Conservation (phyloP, 1,140 invertebrate species). For the Plectrocnemia conspersa region DNA sequence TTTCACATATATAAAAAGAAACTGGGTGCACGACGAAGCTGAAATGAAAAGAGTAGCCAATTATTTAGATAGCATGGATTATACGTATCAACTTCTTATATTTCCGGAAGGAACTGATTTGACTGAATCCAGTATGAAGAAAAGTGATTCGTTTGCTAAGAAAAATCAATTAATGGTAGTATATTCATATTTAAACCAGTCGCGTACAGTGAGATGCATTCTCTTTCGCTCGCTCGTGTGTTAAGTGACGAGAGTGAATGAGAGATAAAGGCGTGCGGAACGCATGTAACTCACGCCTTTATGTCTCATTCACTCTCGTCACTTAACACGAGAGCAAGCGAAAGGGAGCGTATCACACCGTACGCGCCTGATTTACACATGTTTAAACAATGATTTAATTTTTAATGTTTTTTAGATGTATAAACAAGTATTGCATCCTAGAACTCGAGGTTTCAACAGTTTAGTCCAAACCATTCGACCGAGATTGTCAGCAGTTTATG, state of each 20-base stretch:
- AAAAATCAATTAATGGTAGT: conserved; percentile 60
- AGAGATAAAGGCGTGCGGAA: too few species aligned
- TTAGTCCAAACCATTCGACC: conserved; percentile 62
- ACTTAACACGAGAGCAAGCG: too few species aligned
- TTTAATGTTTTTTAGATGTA: conserved; percentile 51
- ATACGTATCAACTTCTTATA: conserved; percentile 65
- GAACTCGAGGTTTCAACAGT: conserved; percentile 78
- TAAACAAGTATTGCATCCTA: conserved; percentile 74
- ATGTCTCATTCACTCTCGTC: too few species aligned
- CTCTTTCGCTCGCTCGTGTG: too few species aligned
- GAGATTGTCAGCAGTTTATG: conserved; percentile 70
- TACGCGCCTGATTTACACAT: too few species aligned
- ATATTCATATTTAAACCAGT: conserved; percentile 1
- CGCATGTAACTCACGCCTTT: too few species aligned
- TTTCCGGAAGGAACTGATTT: conserved; percentile 90
- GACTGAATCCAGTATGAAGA: conserved; percentile 63
- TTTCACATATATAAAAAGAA: conserved; percentile 78
- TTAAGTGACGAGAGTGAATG: too few species aligned
- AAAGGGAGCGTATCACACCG: too few species aligned
- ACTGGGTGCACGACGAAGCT: conserved; percentile 71
- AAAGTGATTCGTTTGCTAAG: conserved; percentile 69
- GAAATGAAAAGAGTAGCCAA: conserved; percentile 64
- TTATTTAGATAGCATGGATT: conserved; percentile 64
- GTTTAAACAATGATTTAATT: too few species aligned
- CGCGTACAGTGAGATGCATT: too few species aligned